Evolutionary conservation across 2,888 invertebrate species (phyloP).

Genomic region (Boloria selene): DNA sequence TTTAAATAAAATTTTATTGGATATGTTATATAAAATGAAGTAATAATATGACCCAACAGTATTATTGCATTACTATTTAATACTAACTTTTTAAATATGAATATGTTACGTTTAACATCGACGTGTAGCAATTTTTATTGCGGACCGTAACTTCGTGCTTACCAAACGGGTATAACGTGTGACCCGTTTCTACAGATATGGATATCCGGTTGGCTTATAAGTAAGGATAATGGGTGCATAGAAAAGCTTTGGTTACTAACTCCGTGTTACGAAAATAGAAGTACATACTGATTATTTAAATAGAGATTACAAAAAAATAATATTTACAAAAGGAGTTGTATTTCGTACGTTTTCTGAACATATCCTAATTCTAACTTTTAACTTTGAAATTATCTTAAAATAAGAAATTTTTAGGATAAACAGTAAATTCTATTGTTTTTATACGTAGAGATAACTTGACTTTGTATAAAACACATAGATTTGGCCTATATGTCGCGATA

Average conservation of each 20-base stretch:
- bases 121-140: constrained; percentile 33
- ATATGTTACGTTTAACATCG: constrained; percentile 4
- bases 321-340: neutral
- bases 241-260: constrained; percentile 37
- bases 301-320: neutral
- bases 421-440: too few relatives aligned
- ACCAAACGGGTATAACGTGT: constrained; percentile 52
- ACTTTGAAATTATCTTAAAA: neutral
- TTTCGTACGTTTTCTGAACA: too few relatives aligned
- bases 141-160: constrained; percentile 40
- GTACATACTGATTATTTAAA: too few relatives aligned
- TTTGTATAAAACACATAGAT: too few relatives aligned
- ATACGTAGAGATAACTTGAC: too few relatives aligned
- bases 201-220: constrained; percentile 69
- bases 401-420: too few relatives aligned
- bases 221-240: constrained; percentile 61
- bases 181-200: constrained; percentile 73
- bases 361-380: neutral
- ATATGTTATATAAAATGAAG: neutral
- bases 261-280: constrained; percentile 27
- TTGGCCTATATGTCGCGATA: too few relatives aligned
- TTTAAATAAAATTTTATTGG: neutral
- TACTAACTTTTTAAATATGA: neutral
- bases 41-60: neutral
- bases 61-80: too few relatives aligned